phyloP scores from a whole-genome alignment of 1,140 invertebrate genomes.

The Drosophila grimshawi region DNA sequence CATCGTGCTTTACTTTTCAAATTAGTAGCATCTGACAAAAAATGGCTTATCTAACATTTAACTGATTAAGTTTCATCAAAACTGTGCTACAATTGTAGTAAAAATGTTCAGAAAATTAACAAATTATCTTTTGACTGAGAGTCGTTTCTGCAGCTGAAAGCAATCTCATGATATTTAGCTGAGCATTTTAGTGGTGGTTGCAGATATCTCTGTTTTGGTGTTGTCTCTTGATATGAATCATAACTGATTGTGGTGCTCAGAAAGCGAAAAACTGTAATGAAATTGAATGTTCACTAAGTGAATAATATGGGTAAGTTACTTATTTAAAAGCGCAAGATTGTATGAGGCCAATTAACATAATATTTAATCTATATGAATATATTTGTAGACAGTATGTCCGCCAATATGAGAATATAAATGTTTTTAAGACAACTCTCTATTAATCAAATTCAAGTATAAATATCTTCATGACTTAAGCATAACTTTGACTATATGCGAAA shows the following conservation, averaged over 20 bases:
- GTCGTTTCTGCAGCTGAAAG: not conserved
- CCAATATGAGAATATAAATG: too few relatives aligned
- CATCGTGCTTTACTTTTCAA: not conserved
- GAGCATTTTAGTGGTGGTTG: not conserved
- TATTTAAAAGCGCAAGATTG: too few relatives aligned
- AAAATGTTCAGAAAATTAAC: constrained; percentile 26
- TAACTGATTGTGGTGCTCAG: not conserved
- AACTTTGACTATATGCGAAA: too few relatives aligned
- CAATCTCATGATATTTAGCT: not conserved
- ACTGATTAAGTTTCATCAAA: constrained; percentile 4
- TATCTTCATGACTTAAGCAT: too few relatives aligned
- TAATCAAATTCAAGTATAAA: too few relatives aligned
- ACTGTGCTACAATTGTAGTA: constrained; percentile 15
- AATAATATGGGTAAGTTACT: too few relatives aligned
- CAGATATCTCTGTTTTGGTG: not conserved
- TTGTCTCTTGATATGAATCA: not conserved
- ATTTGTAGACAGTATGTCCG: too few relatives aligned
- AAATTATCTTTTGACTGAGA: constrained; percentile 17
- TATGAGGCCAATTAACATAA: too few relatives aligned
- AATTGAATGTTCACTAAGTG: not conserved
- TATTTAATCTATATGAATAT: too few relatives aligned
- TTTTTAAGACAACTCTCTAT: too few relatives aligned
- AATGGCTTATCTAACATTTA: constrained; percentile 18
- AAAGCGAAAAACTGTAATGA: not conserved
- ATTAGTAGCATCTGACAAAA: not conserved